These are phyloP conservation scores for Onychostruthus taczanowskii DNA, from an alignment of 2,113 vertebrate species.

Conservation along the genomic window DNA sequence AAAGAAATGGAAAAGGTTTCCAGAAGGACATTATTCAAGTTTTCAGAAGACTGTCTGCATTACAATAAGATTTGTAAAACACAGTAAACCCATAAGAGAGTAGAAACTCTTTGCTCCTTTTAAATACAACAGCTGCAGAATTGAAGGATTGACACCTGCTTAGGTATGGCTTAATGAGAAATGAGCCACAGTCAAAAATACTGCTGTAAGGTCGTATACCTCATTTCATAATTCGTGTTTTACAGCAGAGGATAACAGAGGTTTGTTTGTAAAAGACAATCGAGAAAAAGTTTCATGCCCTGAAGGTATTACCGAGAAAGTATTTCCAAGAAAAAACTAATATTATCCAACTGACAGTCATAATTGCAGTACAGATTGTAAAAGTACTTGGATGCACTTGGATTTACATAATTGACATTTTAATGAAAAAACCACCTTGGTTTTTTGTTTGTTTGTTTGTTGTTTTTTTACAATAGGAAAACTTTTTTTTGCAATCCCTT, in stretches of 20 bases:
- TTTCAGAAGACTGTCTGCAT: background rate
- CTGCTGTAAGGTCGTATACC: background rate
- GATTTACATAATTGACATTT: background rate
- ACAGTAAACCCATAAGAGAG: background rate
- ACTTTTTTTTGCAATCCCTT: accelerated
- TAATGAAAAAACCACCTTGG: background rate
- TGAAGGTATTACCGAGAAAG: background rate
- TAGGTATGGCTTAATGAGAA: background rate
- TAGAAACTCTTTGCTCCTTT: background rate
- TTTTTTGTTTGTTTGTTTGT: too few relatives aligned
- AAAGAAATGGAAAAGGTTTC: background rate
- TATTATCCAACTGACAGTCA: background rate
- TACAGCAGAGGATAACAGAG: background rate
- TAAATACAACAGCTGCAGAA: background rate
- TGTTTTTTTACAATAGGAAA: background rate
- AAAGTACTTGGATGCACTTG: background rate
- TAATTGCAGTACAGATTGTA: background rate
- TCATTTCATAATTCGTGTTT: background rate
- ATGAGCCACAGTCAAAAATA: background rate
- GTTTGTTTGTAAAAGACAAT: background rate
- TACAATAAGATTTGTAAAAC: background rate
- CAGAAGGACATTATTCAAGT: background rate
- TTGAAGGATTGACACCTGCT: background rate
- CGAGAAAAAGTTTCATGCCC: background rate
- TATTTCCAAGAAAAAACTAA: background rate